A percentile compares a stretch with the other conserved stretches of the same genome.
These are phyloP conservation scores for Drosophila pallidifrons DNA, from an alignment of 1,140 invertebrate genomes.

Conservation along the genomic window DNA sequence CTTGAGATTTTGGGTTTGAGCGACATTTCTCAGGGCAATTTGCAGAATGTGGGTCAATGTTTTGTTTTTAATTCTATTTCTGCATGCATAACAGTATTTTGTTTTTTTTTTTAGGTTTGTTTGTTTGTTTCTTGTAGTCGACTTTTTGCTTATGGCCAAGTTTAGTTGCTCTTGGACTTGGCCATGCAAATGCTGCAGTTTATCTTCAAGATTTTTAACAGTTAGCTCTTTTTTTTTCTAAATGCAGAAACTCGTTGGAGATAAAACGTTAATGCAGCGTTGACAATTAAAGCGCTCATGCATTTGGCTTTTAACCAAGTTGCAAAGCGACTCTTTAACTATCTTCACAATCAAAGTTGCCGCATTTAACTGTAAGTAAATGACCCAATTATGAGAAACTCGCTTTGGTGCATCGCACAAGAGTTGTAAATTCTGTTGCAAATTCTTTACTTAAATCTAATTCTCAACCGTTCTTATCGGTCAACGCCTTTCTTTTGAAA, in stretches of 20 bases:
- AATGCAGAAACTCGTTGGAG: constrained; percentile 50
- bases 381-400: constrained; percentile 3
- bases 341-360: constrained; percentile 19
- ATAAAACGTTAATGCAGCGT: constrained; percentile 46
- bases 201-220: constrained; percentile 34
- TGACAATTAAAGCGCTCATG: constrained; percentile 54
- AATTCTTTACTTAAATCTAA: too few species aligned
- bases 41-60: constrained; percentile 72
- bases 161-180: constrained; percentile 78
- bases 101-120: neutral
- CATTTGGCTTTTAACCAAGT: constrained; percentile 34
- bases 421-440: neutral
- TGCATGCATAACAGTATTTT: constrained; percentile 75
- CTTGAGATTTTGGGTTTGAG: constrained; percentile 46
- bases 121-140: neutral
- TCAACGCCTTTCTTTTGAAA: too few species aligned
- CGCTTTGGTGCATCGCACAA: neutral
- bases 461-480: too few species aligned
- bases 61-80: constrained; percentile 59
- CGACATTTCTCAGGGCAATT: constrained; percentile 33
- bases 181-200: constrained; percentile 72
- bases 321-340: constrained; percentile 28
- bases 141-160: constrained; percentile 36
- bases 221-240: constrained; percentile 29
- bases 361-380: neutral